A percentile compares a stretch with the other conserved stretches of the same genome.
phyloP scores from a whole-genome alignment of 2,888 invertebrate species.

The Dolichomitus sp. region DNA sequence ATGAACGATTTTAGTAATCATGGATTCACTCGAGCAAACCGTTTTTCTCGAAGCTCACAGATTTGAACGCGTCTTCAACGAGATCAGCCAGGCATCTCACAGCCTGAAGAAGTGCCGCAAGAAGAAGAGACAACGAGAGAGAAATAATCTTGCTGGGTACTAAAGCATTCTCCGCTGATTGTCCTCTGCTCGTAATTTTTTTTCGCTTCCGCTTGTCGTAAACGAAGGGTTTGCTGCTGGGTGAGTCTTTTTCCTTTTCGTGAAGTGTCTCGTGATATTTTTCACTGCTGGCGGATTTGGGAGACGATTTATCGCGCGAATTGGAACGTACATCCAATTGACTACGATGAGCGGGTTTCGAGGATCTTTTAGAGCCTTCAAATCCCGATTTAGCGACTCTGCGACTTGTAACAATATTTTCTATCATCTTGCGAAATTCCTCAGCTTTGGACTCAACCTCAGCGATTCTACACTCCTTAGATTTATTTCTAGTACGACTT shows the following conservation, averaged over 20 bases:
- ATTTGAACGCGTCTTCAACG: constrained; percentile 87
- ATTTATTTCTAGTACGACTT: constrained; percentile 20
- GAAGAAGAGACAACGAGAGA: constrained; percentile 88
- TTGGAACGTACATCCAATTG: constrained; percentile 37
- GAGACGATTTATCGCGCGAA: constrained; percentile 45
- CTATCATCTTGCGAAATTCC: constrained; percentile 74
- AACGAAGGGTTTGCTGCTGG: constrained; percentile 49
- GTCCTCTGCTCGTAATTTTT: constrained; percentile 69
- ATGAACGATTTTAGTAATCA: constrained; percentile 6
- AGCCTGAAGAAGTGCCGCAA: constrained; percentile 89
- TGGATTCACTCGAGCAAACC: constrained; percentile 68
- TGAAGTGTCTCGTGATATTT: constrained; percentile 31
- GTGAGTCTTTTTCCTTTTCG: constrained; percentile 54
- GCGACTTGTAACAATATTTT: constrained; percentile 72
- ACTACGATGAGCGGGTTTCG: constrained; percentile 60
- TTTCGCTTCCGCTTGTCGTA: constrained; percentile 77
- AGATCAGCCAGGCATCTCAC: constrained; percentile 89
- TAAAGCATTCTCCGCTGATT: constrained; percentile 75
- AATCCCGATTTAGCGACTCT: constrained; percentile 51
- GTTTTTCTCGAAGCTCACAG: constrained; percentile 78
- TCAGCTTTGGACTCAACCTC: constrained; percentile 74
- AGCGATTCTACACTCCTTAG: constrained; percentile 62
- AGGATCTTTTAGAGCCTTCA: constrained; percentile 55
- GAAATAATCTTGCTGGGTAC: constrained; percentile 88
- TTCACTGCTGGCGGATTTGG: constrained; percentile 33